Conservation (phyloP, 2,113 vertebrate genomes). For the Pachycephala philippinensis region DNA sequence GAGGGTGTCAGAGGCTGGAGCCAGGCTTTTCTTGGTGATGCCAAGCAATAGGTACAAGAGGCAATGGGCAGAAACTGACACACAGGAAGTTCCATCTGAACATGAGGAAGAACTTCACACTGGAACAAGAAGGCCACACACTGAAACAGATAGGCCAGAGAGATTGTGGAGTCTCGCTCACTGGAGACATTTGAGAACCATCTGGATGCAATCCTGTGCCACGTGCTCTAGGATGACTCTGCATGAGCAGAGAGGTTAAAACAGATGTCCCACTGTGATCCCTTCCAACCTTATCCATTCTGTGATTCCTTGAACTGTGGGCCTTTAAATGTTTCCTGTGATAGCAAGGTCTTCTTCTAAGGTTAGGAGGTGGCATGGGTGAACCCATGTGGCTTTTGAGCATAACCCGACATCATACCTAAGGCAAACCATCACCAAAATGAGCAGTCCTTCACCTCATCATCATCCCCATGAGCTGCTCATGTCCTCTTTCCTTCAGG, state of each 20-base stretch:
- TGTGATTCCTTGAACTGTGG: neutral
- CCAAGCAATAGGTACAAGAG: neutral
- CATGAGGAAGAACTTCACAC: neutral
- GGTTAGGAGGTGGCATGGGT: neutral
- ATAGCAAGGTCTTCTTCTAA: neutral
- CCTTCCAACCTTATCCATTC: neutral
- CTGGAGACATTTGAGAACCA: neutral
- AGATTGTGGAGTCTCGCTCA: neutral
- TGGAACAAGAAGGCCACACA: neutral
- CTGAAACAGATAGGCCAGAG: neutral
- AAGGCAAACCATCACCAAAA: neutral
- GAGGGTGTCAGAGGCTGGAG: neutral
- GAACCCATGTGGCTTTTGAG: neutral
- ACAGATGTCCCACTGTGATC: too few relatives aligned
- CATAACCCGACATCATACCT: neutral
- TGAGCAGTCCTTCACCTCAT: neutral
- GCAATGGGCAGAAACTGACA: neutral
- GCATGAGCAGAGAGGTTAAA: neutral
- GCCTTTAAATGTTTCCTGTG: neutral
- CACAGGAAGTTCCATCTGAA: neutral
- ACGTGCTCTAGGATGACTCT: neutral
- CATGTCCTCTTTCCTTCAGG: neutral
- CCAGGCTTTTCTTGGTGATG: neutral
- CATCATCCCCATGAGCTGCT: neutral
- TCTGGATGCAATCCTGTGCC: neutral